Evolutionary conservation across 2,113 vertebrate species (phyloP).

Genomic region (Lynx canadensis): DNA sequence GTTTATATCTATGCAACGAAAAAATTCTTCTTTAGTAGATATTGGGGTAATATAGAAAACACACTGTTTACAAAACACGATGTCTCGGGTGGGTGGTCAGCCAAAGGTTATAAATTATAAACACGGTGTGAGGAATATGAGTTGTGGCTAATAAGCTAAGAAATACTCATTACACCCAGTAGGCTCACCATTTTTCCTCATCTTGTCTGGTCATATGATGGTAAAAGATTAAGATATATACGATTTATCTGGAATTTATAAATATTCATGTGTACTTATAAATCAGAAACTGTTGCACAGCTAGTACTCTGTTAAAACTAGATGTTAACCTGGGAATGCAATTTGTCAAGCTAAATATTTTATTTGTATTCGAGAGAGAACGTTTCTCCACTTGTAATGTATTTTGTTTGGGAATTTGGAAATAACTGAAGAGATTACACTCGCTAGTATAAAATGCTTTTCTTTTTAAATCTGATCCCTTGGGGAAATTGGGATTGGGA

Average conservation of each 20-base stretch:
- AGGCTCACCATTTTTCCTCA: constrained; percentile 15
- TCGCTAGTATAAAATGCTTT: neutral
- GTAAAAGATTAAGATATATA: neutral
- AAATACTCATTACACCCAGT: neutral
- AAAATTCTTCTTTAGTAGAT: neutral
- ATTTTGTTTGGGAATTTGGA: neutral
- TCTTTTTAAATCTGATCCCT: neutral
- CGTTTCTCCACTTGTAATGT: neutral
- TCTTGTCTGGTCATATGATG: neutral
- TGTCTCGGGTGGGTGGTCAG: neutral
- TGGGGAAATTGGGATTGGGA: neutral
- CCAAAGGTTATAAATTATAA: constrained; percentile 33
- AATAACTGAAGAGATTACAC: neutral
- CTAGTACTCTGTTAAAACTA: neutral
- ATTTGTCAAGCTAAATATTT: neutral
- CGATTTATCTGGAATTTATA: neutral
- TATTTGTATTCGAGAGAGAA: neutral
- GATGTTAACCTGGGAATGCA: neutral
- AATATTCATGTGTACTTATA: neutral
- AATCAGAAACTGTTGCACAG: neutral
- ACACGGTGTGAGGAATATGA: neutral
- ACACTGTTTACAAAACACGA: neutral
- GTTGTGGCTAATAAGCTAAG: neutral
- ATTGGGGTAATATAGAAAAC: neutral
- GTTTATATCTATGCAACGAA: neutral